Conservation (phyloP, 2,888 invertebrate species). For the Rhopalosiphum nymphaeae region DNA sequence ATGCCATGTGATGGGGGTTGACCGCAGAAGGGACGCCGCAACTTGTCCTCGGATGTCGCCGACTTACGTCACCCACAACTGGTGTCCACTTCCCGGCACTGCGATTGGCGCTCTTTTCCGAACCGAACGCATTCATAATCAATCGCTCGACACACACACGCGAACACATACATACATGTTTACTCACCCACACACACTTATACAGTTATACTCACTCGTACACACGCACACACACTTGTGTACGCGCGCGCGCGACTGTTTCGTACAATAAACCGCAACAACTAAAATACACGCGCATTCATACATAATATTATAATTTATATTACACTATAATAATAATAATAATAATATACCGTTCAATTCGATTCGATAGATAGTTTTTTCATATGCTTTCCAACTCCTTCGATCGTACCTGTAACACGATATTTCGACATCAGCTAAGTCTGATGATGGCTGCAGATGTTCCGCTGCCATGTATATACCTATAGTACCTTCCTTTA, state of each 20-base stretch:
- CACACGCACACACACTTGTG: neutral
- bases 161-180: neutral
- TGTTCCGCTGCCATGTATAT: neutral
- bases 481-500: neutral
- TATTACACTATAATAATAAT: neutral
- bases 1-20: slow-evolving; percentile 63
- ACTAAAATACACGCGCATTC: neutral
- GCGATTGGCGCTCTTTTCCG: slow-evolving; percentile 56
- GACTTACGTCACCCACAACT: slow-evolving; percentile 60
- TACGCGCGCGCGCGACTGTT: neutral
- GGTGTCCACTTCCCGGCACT: slow-evolving; percentile 59
- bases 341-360: neutral
- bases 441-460: neutral
- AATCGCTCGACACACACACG: neutral
- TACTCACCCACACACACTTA: neutral
- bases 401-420: neutral
- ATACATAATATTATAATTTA: neutral
- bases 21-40: slow-evolving; percentile 64
- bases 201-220: neutral
- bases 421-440: neutral
- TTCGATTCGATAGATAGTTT: neutral
- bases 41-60: slow-evolving; percentile 58
- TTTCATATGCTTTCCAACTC: neutral
- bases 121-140: slow-evolving; percentile 53
- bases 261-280: neutral